Evolutionary conservation across 2,797 vertebrate genomes (phyloP).

Genomic region (Phrynocephalus vlangalii): DNA sequence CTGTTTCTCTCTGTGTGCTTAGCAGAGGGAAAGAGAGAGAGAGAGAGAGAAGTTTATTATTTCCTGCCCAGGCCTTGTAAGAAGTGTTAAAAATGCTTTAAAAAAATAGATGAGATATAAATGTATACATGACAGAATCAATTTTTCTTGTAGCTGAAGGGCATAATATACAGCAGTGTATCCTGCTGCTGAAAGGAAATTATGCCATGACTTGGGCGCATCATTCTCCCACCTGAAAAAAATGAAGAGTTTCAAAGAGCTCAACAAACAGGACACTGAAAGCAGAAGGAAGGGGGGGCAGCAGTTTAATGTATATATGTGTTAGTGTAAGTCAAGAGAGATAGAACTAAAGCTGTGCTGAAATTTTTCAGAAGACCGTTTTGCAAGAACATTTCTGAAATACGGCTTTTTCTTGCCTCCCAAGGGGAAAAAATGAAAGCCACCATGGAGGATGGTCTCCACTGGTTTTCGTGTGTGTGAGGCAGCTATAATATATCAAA

Average conservation of each 20-base stretch:
- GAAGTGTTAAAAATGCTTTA: constrained; percentile 59
- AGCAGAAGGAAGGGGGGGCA: not conserved
- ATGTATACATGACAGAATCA: constrained; percentile 71
- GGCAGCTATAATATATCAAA: not conserved
- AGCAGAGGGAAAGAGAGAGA: not conserved
- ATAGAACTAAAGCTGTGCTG: not conserved
- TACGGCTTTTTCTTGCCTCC: not conserved
- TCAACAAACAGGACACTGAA: constrained; percentile 51
- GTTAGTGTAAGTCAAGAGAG: not conserved
- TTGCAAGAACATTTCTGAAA: not conserved
- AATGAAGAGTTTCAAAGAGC: constrained; percentile 41
- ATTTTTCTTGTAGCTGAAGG: constrained; percentile 72
- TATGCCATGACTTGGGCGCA: constrained; percentile 55
- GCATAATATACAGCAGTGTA: constrained; percentile 62
- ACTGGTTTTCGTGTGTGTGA: not conserved
- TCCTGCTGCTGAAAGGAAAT: constrained; percentile 67
- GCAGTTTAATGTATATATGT: constrained; percentile 21
- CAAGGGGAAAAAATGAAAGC: not conserved
- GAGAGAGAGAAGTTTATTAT: constrained; percentile 52
- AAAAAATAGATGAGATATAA: constrained; percentile 63
- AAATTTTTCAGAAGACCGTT: constrained; percentile 14
- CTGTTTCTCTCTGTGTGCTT: constrained; percentile 9
- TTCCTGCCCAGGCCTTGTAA: constrained; percentile 47
- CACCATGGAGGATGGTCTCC: not conserved
- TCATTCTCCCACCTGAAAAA: constrained; percentile 34